phyloP scores from a whole-genome alignment of 92 coral and sea anemone genomes.

The Epizoanthus rinbou region DNA sequence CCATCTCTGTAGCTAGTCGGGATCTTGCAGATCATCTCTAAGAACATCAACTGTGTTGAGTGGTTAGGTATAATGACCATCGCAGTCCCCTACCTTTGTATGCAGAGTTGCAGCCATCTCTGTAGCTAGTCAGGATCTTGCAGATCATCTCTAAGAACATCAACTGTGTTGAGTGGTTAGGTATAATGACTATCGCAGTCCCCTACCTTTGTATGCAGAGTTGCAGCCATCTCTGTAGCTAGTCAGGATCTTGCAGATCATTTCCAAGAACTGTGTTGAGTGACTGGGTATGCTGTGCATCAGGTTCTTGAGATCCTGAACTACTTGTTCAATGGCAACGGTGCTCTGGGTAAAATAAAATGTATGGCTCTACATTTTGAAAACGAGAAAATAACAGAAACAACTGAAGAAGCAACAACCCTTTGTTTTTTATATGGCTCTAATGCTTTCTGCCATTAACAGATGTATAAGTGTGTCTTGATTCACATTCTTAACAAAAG shows the following conservation, averaged over 20 bases:
- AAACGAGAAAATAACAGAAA: too few species aligned
- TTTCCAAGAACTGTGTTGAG: conserved; percentile 91
- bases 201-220: conserved; percentile 83
- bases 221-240: conserved; percentile 85
- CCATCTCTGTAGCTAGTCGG: conserved; percentile 77
- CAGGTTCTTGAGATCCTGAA: conserved; percentile 86
- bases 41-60: conserved; percentile 87
- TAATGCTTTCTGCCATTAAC: too few species aligned
- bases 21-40: conserved; percentile 89
- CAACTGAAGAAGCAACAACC: too few species aligned
- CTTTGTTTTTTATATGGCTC: too few species aligned
- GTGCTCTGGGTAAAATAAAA: conserved; percentile 71
- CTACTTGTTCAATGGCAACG: conserved; percentile 81
- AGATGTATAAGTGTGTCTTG: too few species aligned
- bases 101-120: conserved; percentile 78
- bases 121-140: conserved; percentile 75
- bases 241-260: conserved; percentile 87
- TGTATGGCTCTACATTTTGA: too few species aligned
- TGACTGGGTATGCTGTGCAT: conserved; percentile 95
- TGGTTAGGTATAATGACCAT: too few species aligned
- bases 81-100: conserved; percentile 71
- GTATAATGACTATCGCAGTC: too few species aligned
- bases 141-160: conserved; percentile 93
- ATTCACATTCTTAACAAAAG: too few species aligned
- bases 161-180: conserved; percentile 60